A percentile compares a stretch with the other conserved stretches of the same genome.
These are phyloP conservation scores for Syritta pipiens DNA, from an alignment of 2,888 invertebrate genomes.

Conservation along the genomic window DNA sequence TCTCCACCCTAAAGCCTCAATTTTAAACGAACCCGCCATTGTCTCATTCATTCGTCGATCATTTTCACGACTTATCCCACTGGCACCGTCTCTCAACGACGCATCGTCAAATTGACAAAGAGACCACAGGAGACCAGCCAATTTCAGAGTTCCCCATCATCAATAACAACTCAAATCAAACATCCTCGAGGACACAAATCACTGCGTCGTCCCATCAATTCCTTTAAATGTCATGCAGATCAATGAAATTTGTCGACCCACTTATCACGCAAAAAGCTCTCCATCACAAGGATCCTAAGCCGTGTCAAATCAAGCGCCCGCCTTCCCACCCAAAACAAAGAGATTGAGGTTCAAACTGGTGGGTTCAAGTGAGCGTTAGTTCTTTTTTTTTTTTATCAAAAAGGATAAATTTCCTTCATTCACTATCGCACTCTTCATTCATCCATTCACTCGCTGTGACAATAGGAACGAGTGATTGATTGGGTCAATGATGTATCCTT, in stretches of 20 bases:
- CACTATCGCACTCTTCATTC: not conserved
- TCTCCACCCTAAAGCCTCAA: too few species aligned
- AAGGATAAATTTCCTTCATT: not conserved
- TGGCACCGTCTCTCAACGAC: not conserved
- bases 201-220: slow-evolving; percentile 27
- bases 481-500: slow-evolving; percentile 19
- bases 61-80: too few species aligned
- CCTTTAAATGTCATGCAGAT: slow-evolving; percentile 17
- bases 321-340: too few species aligned
- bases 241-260: slow-evolving; percentile 46
- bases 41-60: not conserved
- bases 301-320: too few species aligned
- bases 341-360: slow-evolving; percentile 4
- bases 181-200: slow-evolving; percentile 25
- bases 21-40: too few species aligned
- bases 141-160: not conserved
- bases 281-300: slow-evolving; percentile 17
- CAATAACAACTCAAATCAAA: slow-evolving; percentile 11
- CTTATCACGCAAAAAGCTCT: slow-evolving; percentile 29
- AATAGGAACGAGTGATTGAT: slow-evolving; percentile 46
- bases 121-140: not conserved
- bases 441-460: not conserved
- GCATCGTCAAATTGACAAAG: not conserved
- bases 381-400: not conserved
- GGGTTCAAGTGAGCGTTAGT: slow-evolving; percentile 15